Evolutionary conservation across 2,113 vertebrate genomes (phyloP).

Genomic region (Pomatostomus ruficeps): DNA sequence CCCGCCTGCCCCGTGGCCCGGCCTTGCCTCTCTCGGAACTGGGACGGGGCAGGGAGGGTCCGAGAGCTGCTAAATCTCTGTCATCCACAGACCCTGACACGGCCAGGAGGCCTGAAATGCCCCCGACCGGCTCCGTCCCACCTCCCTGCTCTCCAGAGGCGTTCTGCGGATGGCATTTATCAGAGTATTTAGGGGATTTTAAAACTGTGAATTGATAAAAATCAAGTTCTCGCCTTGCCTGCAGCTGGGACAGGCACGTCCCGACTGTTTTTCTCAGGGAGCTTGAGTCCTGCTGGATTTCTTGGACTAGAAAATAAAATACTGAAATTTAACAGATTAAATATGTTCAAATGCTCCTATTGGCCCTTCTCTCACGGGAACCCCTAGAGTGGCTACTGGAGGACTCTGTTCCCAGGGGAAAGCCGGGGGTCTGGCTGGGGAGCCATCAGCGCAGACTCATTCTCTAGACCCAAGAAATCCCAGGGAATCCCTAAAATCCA

Average conservation of each 20-base stretch:
- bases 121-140: not conserved
- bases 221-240: not conserved
- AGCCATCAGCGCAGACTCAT: not conserved
- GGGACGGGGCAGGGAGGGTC: not conserved
- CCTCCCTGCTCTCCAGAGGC: not conserved
- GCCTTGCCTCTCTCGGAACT: not conserved
- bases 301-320: not conserved
- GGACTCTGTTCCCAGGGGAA: not conserved
- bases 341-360: accelerated
- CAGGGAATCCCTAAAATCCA: not conserved
- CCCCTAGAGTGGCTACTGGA: not conserved
- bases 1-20: accelerated
- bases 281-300: not conserved
- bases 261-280: not conserved
- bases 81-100: not conserved
- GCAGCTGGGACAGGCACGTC: not conserved
- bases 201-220: not conserved
- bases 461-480: accelerated
- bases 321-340: not conserved
- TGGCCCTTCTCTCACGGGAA: not conserved
- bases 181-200: accelerated
- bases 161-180: not conserved
- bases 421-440: not conserved
- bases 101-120: not conserved
- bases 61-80: not conserved